These are phyloP conservation scores for Phyllostomus hastatus DNA, from an alignment of 2,113 vertebrate genomes.

Conservation along the genomic window DNA sequence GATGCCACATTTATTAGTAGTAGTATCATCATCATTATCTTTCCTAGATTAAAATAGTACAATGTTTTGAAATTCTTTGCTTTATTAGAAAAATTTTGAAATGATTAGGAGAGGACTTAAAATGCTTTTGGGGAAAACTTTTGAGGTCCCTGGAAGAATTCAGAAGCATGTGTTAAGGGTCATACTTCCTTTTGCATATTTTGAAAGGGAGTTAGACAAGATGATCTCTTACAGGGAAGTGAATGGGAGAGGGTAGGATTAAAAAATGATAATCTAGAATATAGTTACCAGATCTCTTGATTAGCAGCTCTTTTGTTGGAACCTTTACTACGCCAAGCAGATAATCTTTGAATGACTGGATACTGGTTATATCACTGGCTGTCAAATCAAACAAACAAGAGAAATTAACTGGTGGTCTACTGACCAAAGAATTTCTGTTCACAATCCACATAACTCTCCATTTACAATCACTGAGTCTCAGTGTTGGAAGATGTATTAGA, in stretches of 20 bases:
- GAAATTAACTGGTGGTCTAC: conserved; percentile 16
- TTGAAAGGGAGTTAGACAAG: not conserved
- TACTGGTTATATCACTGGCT: conserved; percentile 56
- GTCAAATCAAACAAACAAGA: conserved; percentile 55
- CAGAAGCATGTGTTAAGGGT: not conserved
- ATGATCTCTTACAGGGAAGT: not conserved
- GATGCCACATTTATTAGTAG: not conserved
- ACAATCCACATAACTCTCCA: not conserved
- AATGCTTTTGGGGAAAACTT: not conserved
- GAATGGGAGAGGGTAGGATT: not conserved
- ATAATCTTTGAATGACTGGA: conserved; percentile 71
- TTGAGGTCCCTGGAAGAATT: not conserved
- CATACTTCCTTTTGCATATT: not conserved
- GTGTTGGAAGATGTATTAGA: not conserved
- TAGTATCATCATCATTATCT: not conserved
- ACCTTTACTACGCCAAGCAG: conserved; percentile 82
- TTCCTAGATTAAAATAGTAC: not conserved
- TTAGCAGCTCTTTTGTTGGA: conserved; percentile 81
- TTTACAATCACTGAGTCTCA: not conserved
- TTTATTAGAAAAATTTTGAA: not conserved
- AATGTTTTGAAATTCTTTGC: conserved; percentile 2
- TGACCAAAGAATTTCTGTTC: not conserved
- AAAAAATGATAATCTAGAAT: not conserved
- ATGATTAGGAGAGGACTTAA: not conserved
- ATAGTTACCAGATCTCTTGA: conserved; percentile 82